Percentiles rank a stretch among this genome's conserved stretches.
phyloP scores from a whole-genome alignment of 2,797 vertebrate species.

The Hydrophis major region DNA sequence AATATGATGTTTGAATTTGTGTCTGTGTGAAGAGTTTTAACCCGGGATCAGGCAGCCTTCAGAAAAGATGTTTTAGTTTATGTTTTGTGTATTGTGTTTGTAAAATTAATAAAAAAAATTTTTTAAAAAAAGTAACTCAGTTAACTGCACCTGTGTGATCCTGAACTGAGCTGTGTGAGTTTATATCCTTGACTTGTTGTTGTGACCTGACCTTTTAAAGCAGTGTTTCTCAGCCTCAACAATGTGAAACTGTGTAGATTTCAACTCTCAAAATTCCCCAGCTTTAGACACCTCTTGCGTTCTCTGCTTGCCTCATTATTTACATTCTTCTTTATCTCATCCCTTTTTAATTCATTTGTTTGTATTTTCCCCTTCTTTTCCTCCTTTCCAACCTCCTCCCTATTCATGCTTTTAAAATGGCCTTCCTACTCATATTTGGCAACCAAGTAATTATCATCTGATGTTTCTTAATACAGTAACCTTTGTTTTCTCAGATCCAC shows the following conservation, averaged over 20 bases:
- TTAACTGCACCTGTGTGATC: not conserved
- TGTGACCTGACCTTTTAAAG: not conserved
- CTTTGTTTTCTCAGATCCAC: not conserved
- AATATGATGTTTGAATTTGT: too few species aligned
- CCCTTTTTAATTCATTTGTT: not conserved
- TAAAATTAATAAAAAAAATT: too few species aligned
- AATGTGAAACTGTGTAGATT: not conserved
- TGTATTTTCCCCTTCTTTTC: not conserved
- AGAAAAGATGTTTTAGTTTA: too few species aligned
- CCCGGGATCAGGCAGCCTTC: too few species aligned
- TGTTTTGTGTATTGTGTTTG: too few species aligned
- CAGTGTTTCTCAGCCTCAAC: not conserved
- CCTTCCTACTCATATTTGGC: not conserved
- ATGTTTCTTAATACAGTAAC: not conserved
- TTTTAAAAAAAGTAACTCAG: not conserved
- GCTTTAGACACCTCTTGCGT: not conserved
- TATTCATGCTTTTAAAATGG: not conserved
- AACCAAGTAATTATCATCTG: not conserved
- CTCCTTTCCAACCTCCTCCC: not conserved
- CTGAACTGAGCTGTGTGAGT: not conserved
- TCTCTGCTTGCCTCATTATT: not conserved
- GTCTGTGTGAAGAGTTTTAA: too few species aligned
- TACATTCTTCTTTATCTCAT: not conserved
- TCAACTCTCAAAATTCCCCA: not conserved
- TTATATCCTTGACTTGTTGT: not conserved